Evolutionary conservation across 2,113 vertebrate genomes (phyloP).

Genomic region (Monopterus albus): DNA sequence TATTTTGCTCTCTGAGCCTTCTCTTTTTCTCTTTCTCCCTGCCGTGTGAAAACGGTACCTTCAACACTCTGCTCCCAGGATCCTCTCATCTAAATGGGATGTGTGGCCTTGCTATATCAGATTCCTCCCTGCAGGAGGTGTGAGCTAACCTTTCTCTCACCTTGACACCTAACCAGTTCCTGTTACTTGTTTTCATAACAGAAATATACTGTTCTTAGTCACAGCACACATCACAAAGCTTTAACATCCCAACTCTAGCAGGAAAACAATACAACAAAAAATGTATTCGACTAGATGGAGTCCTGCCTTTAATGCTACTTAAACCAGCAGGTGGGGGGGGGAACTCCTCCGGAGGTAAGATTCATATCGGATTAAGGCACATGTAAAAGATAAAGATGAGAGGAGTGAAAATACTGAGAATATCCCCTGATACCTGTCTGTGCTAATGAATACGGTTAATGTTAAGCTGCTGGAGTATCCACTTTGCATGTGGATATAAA

Average conservation of each 20-base stretch:
- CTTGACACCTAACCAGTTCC: slow-evolving; percentile 45
- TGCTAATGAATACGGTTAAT: slow-evolving; percentile 79
- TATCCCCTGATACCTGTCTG: slow-evolving; percentile 65
- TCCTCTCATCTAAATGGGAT: slow-evolving; percentile 71
- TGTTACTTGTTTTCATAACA: slow-evolving; percentile 65
- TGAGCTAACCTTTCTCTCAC: slow-evolving; percentile 58
- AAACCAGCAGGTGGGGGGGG: slow-evolving; percentile 32
- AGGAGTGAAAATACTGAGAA: slow-evolving; percentile 65
- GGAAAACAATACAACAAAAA: slow-evolving; percentile 36
- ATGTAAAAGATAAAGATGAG: slow-evolving; percentile 75
- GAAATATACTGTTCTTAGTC: slow-evolving; percentile 51
- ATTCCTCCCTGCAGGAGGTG: slow-evolving; percentile 67
- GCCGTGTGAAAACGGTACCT: slow-evolving; percentile 59
- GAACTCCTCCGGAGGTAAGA: slow-evolving; percentile 61
- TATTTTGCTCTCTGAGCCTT: slow-evolving; percentile 24
- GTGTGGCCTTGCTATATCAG: slow-evolving; percentile 68
- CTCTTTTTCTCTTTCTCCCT: slow-evolving; percentile 11
- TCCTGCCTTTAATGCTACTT: slow-evolving; percentile 37
- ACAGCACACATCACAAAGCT: slow-evolving; percentile 42
- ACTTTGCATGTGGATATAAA: slow-evolving; percentile 66
- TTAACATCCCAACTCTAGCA: slow-evolving; percentile 32
- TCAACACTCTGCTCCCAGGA: slow-evolving; percentile 53
- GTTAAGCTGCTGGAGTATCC: slow-evolving; percentile 73
- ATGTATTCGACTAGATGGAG: slow-evolving; percentile 20
- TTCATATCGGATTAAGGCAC: slow-evolving; percentile 72